Base-by-base conservation (phyloP, 2,888 invertebrate species). In the Limnephilus marmoratus region DNA sequence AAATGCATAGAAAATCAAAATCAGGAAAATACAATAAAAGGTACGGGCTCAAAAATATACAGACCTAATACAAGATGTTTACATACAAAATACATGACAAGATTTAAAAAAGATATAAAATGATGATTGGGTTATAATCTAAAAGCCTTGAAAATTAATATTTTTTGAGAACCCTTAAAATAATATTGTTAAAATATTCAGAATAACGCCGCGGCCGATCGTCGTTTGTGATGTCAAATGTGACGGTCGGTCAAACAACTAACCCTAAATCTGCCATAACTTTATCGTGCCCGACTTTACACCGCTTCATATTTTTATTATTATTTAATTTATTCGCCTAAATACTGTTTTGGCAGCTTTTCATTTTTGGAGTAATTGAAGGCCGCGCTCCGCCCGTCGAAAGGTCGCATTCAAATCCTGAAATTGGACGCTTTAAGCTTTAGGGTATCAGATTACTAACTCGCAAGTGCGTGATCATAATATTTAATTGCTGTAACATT, bases 251-350 rank as follows among this genome's bases (percentile, higher is more conserved):
- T n/a, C 24, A 68, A 68, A 68, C 9, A 68, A 68, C 68, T 7
- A 9, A 9, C 82, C 34, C 15, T 34, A 31, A 82, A 34, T 18
- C 82, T 82, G 13, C 82, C 29, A 34, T 68, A 68, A 68, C 9
- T 68, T 68, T 68, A 68, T 68, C 68, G 68, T 68, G 68, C 68
- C n/a, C n/a, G 24, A 68, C n/a, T 68, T 68, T 68, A 68, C 68
- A 68, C 68, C 68, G 24, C 68, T 68, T 68, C 68, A 68, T 68
- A 18, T 18, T 68, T 68, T 68, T 68, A 68, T 68, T 53, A 53
- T 53, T 68, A 68, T 68, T 68, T n/a, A n/a, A 68, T 68, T 68
- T 68, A 68, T 68, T 68, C 68, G 68, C 68, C 68, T 68, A 68
- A 68, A 68, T 68, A 68, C 24, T 68, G 68, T 68, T 68, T 68